Evolutionary conservation across 2,888 invertebrate genomes (phyloP), one percentile per base, ranked within the genome.

Genomic region (Unio delphinus): DNA sequence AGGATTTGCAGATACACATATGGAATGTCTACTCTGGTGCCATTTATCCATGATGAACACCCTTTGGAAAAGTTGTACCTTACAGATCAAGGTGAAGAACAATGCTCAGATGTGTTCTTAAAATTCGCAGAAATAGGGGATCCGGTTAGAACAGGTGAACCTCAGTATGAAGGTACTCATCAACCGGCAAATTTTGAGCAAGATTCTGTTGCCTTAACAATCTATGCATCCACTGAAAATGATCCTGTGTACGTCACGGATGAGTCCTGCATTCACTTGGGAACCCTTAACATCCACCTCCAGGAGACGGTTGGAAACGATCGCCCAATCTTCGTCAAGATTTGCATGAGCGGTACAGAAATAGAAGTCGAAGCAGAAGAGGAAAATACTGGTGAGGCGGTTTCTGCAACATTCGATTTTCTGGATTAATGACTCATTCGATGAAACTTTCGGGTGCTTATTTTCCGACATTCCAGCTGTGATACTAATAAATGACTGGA

Each of bases 301-400:
- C 45, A 45, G 45, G 61, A 62, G 15, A 70, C 65, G 0, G 66
- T 72, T 1, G 74, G 71, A 11, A 23, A 62, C 28, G 70, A 72
- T 56, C 66, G 69, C 20, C 61, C 69, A 5, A 70, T 76, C 3
- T 66, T 67, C 5, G 75, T 77, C 1, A 65, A 70, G 60, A 75
- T 80, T 74, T 74, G 67, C 3, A 77, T 80, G 68, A 72, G 76
- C 28, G 78, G 69, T n/a, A 80, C 80, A 2, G 78, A 77, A 58
- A 59, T 80, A 3, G 61, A 70, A 18, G 80, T 77, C 20, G 67
- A 71, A 60, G 80, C 80, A 23, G 58, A 28, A 8, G 76, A 76
- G 45, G 66, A 67, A 15, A 67, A 70, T 17, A 69, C 75, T 2
- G 69, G 70, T 1, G 64, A 57, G 54, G 64, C 67, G n/a, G 62